These are phyloP conservation scores for Smithornis capensis DNA, from an alignment of 2,113 vertebrate species.

Conservation along the genomic window DNA sequence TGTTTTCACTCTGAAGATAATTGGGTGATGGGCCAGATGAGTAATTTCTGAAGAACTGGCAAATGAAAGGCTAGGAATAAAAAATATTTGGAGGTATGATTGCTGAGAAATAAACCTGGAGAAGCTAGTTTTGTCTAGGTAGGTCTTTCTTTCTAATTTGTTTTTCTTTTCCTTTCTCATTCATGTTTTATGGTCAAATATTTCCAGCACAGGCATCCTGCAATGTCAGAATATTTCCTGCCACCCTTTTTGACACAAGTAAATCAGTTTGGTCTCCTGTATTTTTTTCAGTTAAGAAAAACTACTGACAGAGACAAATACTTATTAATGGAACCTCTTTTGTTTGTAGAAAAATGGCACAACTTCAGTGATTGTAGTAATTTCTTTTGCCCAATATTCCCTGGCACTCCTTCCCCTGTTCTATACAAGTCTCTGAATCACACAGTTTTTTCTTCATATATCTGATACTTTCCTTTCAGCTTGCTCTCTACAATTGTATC, in stretches of 20 bases:
- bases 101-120: background rate
- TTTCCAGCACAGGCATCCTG: background rate
- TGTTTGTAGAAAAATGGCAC: background rate
- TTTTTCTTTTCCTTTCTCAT: background rate
- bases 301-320: background rate
- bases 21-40: background rate
- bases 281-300: background rate
- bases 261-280: background rate
- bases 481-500: background rate
- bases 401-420: fast-evolving
- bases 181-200: background rate
- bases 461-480: background rate
- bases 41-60: background rate
- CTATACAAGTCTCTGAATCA: background rate
- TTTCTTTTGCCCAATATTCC: background rate
- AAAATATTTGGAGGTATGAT: background rate
- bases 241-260: background rate
- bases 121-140: background rate
- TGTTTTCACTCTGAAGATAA: background rate
- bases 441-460: background rate
- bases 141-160: background rate
- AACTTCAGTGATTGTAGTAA: background rate
- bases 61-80: background rate
- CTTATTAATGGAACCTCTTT: background rate
- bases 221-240: background rate